These are phyloP conservation scores for Naso thynnoides DNA, from an alignment of 2,797 vertebrate genomes.

Conservation along the genomic window DNA sequence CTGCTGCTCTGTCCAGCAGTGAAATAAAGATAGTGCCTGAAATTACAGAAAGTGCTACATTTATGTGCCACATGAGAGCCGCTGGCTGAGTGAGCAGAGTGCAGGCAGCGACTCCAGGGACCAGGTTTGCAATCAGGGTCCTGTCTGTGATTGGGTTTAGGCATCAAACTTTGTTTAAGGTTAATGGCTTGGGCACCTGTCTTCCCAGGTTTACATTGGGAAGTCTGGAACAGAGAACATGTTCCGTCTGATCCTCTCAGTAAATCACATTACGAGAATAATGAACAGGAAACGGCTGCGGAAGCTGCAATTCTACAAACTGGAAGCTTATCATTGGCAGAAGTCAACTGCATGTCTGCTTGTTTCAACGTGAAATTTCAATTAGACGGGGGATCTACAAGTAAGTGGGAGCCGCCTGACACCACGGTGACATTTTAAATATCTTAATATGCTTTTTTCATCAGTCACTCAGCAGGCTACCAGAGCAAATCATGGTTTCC, in stretches of 20 bases:
- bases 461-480: slow-evolving; percentile 72
- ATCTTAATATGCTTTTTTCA: slow-evolving; percentile 70
- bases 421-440: slow-evolving; percentile 73
- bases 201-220: not conserved
- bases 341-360: slow-evolving; percentile 7
- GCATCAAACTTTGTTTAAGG: not conserved
- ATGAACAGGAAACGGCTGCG: not conserved
- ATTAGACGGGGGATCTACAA: slow-evolving; percentile 35
- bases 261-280: not conserved
- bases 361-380: slow-evolving; percentile 38
- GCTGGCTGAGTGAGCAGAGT: not conserved
- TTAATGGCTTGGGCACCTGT: not conserved
- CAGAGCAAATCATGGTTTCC: slow-evolving; percentile 79
- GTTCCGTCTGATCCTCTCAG: slow-evolving; percentile 1
- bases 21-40: no score
- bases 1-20: slow-evolving; percentile 2
- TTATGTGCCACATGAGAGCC: not conserved
- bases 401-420: slow-evolving; percentile 61
- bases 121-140: not conserved
- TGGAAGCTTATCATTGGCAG: slow-evolving; percentile 10
- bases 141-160: not conserved
- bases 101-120: not conserved
- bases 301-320: slow-evolving; percentile 5
- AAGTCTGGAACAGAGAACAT: not conserved
- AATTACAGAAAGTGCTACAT: not conserved